phyloP scores from a whole-genome alignment of 2,113 vertebrate genomes.

The Tetrax tetrax region DNA sequence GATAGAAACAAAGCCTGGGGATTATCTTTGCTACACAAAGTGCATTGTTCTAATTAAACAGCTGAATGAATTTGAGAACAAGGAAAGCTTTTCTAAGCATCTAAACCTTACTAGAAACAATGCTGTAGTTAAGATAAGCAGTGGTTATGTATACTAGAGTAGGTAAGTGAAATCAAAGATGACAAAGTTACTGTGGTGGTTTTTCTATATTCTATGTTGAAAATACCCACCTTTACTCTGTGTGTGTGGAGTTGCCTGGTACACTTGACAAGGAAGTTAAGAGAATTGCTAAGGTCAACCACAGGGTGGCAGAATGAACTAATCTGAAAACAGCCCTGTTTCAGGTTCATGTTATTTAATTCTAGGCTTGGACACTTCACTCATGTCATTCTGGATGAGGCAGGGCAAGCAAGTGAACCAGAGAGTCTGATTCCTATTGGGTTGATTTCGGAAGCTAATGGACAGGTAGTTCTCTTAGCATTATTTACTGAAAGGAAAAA shows the following conservation, averaged over 20 bases:
- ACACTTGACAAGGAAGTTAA: neutral
- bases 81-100: neutral
- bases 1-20: neutral
- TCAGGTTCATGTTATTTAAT: neutral
- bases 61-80: neutral
- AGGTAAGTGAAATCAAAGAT: neutral
- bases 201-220: neutral
- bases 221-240: neutral
- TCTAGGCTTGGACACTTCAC: slow-evolving; percentile 91
- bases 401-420: slow-evolving; percentile 93
- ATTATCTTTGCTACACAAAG: neutral
- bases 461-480: slow-evolving; percentile 79
- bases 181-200: neutral
- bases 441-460: slow-evolving; percentile 83
- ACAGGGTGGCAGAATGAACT: slow-evolving; percentile 44
- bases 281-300: slow-evolving; percentile 15
- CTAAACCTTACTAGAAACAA: neutral
- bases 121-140: neutral
- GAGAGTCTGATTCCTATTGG: slow-evolving; percentile 91
- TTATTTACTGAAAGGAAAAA: neutral
- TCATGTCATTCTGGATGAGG: slow-evolving; percentile 93
- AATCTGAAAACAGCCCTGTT: neutral
- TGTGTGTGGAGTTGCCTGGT: neutral
- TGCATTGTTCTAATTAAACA: neutral
- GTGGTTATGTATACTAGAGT: neutral